Conservation (phyloP, 2,797 vertebrate species). For the Helostoma temminkii region DNA sequence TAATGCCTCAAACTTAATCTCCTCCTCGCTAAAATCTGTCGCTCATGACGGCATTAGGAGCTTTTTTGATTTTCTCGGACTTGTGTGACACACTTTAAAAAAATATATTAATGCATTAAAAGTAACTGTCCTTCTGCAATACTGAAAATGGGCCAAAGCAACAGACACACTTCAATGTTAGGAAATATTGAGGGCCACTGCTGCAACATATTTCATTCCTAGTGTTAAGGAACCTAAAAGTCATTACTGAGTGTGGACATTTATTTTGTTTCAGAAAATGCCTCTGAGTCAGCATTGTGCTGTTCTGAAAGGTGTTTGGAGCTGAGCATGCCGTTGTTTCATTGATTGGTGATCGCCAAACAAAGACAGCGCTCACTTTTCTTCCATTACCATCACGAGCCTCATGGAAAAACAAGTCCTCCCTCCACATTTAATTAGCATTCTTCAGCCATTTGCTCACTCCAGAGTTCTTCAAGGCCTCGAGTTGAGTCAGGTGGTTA, state of each 20-base stretch:
- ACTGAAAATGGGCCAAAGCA: constrained; percentile 3
- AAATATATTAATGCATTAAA: not conserved
- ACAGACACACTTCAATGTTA: constrained; percentile 12
- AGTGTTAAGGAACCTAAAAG: constrained; percentile 30
- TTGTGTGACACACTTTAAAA: not conserved
- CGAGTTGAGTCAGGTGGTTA: constrained; percentile 49
- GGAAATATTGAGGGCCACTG: constrained; percentile 3
- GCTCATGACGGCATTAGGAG: not conserved
- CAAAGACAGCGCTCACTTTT: constrained; percentile 48
- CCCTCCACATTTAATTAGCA: constrained; percentile 64
- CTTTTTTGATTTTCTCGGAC: constrained; percentile 5
- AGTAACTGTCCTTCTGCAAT: not conserved
- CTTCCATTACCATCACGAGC: constrained; percentile 58
- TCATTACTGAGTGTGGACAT: constrained; percentile 33
- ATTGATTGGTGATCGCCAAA: constrained; percentile 63
- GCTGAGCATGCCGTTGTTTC: constrained; percentile 40
- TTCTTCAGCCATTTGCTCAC: constrained; percentile 14
- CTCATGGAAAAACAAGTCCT: constrained; percentile 37
- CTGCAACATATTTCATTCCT: constrained; percentile 27
- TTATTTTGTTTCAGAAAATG: constrained; percentile 36
- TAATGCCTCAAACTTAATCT: not conserved
- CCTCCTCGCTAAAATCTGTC: not conserved
- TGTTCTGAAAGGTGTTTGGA: constrained; percentile 28
- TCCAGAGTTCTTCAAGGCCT: constrained; percentile 41
- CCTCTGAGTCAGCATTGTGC: constrained; percentile 57